These are phyloP conservation scores for Novumbra hubbsi DNA, from an alignment of 2,797 vertebrate species.

Conservation along the genomic window DNA sequence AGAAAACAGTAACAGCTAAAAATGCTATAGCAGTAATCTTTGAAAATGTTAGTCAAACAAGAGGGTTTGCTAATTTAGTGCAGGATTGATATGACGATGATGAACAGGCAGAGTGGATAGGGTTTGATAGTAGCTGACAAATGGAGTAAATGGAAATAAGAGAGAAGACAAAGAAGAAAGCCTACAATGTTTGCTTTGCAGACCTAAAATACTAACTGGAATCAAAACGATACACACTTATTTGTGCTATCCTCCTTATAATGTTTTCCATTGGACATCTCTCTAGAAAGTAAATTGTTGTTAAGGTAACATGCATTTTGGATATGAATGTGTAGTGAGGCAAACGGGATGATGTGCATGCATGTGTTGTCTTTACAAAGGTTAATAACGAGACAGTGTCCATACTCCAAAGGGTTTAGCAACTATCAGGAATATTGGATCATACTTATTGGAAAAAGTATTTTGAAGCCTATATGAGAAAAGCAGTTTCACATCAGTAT, in stretches of 20 bases:
- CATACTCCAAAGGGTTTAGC: not conserved
- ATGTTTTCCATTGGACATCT: not conserved
- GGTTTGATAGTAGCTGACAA: not conserved
- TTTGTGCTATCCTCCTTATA: not conserved
- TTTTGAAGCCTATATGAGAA: not conserved
- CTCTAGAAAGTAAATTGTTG: not conserved
- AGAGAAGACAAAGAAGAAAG: conserved; percentile 17
- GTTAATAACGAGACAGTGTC: not conserved
- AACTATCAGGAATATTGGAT: no score
- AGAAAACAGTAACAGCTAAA: conserved; percentile 17
- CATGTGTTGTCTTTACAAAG: conserved; percentile 26
- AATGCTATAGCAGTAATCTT: conserved; percentile 1
- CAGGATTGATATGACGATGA: not conserved
- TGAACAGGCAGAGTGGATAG: not conserved
- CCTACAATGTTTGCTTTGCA: not conserved
- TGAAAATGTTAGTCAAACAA: not conserved
- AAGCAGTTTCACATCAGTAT: not conserved
- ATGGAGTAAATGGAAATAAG: conserved; percentile 15
- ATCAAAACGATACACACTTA: not conserved
- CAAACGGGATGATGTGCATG: conserved; percentile 52
- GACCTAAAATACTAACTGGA: not conserved
- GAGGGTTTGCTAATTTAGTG: not conserved
- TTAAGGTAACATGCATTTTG: conserved; percentile 34
- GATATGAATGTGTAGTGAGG: conserved; percentile 42
- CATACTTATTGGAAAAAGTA: not conserved